Base-by-base conservation (phyloP, 2,113 vertebrate genomes). In the western clawed frog (Xenopus tropicalis) region DNA sequence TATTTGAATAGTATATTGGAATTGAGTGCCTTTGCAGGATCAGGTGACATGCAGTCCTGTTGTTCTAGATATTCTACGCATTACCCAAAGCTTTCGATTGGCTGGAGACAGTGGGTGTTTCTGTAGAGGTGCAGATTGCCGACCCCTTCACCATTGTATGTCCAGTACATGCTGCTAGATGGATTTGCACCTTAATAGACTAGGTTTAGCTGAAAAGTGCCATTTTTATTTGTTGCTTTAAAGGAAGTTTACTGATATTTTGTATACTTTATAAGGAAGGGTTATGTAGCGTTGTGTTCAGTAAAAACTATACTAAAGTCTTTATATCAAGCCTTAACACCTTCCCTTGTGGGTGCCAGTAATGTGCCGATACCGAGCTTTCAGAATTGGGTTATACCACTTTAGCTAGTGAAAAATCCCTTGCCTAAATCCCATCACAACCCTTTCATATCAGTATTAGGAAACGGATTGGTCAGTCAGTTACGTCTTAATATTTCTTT, bases 271-370 rank as follows among this genome's bases (percentile, higher is more conserved):
- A n/a, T n/a, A 19, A 19, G 24, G 62, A 29, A 21, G 19, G 54
- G 3, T 9, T 56, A 29, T 56, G 4, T n/a, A 56, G 52, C 3
- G 19, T 21, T 57, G 19, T 20, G 19, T 17, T 20, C 16, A 19
- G 19, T 11, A 21, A 57, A 57, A 43, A 66, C 16, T 46, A 20
- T 66, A 21, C 51, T 25, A 20, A 44, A 14, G 58, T 66, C 57
- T 73, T 44, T 37, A 66, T 22, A 57, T 22, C 25, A 66, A 58
- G 71, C 71, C 71, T 73, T 73, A 73, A 65, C 52, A 21, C 52
- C 63, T 42, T 14, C 51, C 65, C 61, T 58, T n/a, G 52, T 73
- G 57, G 42, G 56, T 22, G 62, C 71, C 71, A 73, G 61, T 65
- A 29, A 57, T 46, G 71, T 73, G 51, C 23, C 25, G 43, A 20